Evolutionary conservation across 2,797 vertebrate genomes (phyloP), one percentile per base, ranked within the genome.

Genomic region (Gymnodraco acuticeps): DNA sequence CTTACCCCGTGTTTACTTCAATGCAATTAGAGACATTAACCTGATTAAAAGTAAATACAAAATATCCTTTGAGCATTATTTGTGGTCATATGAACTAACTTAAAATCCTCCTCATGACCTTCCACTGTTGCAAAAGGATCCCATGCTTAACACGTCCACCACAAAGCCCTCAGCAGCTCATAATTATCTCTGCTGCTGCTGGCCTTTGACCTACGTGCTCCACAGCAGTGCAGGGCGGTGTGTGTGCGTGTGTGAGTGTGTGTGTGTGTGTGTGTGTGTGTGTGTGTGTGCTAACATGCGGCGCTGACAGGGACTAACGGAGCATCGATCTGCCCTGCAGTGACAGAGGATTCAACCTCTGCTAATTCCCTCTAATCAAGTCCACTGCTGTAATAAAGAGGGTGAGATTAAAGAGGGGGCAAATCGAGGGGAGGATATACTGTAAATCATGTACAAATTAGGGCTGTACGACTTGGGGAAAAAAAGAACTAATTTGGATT

Each of bases 351-450:
- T 73, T 65, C 73, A 69, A 75, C 87, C 87, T 63, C 76, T 19
- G 80, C 47, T 91, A 89, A 90, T 79, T 86, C 88, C 84, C 66
- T 50, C 85, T 89, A 89, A 91, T 90, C 87, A 88, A 88, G 77
- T 88, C 75, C 58, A 17, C 64, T 19, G 5, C 73, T 69, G 75
- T 68, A 67, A 78, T 81, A 62, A 78, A 74, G 84, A 53, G 76
- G 33, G 19, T 70, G 75, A 52, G 74, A 75, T 33, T 46, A 47
- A 70, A 50, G 47, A 60, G 38, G 50, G 38, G 20, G 43, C 3
- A 3, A 52, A 61, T 47, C 0, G 51, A 52, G 51, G 33, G 33
- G 33, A 38, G 33, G 8, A 9, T 38, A 5, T 27, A 38, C 33
- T 38, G 33, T 9, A 38, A 38, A 38, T 38, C 8, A 38, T 38